These are phyloP conservation scores for Mesoclemmys tuberculata DNA, from an alignment of 2,113 vertebrate species.

Conservation along the genomic window DNA sequence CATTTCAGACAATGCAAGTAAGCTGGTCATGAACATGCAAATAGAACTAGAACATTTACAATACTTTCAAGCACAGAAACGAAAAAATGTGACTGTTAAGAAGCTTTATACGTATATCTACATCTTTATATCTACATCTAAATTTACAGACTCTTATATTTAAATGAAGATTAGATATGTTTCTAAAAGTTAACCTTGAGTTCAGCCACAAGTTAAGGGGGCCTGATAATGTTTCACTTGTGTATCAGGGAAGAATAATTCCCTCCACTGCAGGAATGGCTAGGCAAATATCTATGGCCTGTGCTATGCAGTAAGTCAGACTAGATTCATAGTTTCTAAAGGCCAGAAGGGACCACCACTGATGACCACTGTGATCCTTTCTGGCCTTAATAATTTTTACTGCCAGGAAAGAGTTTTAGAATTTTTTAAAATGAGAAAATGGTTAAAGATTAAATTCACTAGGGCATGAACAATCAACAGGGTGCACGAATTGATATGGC, in stretches of 20 bases:
- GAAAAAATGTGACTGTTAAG: neutral
- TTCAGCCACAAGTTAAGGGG: neutral
- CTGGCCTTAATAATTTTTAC: neutral
- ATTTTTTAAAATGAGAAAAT: neutral
- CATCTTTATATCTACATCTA: neutral
- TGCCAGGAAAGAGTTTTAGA: neutral
- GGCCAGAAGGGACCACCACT: neutral
- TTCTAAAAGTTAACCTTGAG: neutral
- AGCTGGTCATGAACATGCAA: rapidly evolving
- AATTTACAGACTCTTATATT: neutral
- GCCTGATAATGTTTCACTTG: neutral
- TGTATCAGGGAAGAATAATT: neutral
- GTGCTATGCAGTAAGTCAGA: neutral
- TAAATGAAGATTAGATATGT: neutral
- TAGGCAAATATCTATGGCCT: neutral
- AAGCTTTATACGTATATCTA: neutral
- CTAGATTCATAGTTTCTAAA: neutral
- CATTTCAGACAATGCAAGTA: neutral
- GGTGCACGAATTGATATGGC: neutral
- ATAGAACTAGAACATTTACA: neutral
- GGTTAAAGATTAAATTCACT: neutral
- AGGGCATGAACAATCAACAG: neutral
- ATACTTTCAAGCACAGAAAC: neutral
- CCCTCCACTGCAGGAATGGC: neutral
- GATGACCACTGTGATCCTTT: neutral